Base-by-base conservation (phyloP, 1,140 invertebrate genomes). In the Mesaphorura yosii region DNA sequence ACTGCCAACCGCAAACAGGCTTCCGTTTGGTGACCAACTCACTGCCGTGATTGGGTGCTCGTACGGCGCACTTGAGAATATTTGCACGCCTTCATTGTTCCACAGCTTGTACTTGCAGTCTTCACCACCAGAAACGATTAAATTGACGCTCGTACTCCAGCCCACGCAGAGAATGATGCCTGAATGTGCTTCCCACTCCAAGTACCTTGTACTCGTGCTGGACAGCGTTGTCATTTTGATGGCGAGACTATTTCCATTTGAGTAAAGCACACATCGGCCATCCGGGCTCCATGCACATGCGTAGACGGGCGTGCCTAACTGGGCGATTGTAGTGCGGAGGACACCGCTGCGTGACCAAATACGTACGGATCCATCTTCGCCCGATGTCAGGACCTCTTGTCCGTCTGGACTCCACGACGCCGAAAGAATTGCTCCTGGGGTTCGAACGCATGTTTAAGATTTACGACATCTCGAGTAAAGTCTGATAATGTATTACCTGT, bases 261-360 rank as follows among this genome's bases (percentile, higher is more conserved):
- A 84, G 64, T 93, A 91, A 2, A 92, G 73, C 45, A 98, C 80
- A 25, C 81, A 77, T 39, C 80, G 81, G 46, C 80, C 85, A 66
- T 90, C 86, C 3, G 88, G 83, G 44, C 85, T 84, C 93, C 93
- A 97, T 49, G 80, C 77, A 7, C 86, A 79, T 34, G 79, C 79
- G 65, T 94, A 88, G 27, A 95, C 80, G 39, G 57, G 28, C 29
- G 50, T 49, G 64, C 78, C 81, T 47, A 82, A 83, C 66, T 90
- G 83, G 22, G 88, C 80, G 1, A 96, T 72, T 3, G 88, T 88
- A 14, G 90, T 93, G 23, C 94, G 76, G 3, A 98, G 72, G 81
- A 98, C 91, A 42, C 93, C 93, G 68, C 83, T 91, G 26, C 89
- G 72, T 3, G 94, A 97, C 93, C 94, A 99, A 52, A 97, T 83